phyloP scores from a whole-genome alignment of 2,113 vertebrate species.

The Myotis davidii region DNA sequence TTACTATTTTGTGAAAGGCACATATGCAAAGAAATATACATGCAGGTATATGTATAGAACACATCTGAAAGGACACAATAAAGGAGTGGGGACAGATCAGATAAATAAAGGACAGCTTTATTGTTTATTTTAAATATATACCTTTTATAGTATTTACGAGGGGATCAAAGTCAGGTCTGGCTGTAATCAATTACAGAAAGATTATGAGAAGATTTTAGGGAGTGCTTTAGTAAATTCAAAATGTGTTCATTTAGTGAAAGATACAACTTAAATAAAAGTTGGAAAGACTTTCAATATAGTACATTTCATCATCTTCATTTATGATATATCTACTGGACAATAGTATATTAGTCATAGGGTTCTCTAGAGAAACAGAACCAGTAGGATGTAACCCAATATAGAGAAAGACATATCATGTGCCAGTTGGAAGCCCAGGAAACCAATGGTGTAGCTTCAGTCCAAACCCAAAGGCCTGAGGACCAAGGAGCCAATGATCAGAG shows the following conservation, averaged over 20 bases:
- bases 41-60: not conserved
- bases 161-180: not conserved
- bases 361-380: not conserved
- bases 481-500: not conserved
- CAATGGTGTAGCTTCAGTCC: not conserved
- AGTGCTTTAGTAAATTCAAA: not conserved
- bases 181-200: slow-evolving; percentile 4
- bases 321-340: not conserved
- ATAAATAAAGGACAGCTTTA: not conserved
- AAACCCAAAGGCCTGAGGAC: not conserved
- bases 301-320: not conserved
- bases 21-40: not conserved
- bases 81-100: not conserved
- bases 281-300: not conserved
- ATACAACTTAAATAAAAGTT: not conserved
- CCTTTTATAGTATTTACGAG: not conserved
- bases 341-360: not conserved
- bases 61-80: not conserved
- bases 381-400: not conserved
- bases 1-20: not conserved
- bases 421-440: not conserved
- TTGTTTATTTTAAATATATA: not conserved
- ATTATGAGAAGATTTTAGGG: slow-evolving; percentile 25
- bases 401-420: not conserved
- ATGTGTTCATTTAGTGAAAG: not conserved